Evolutionary conservation across 2,888 invertebrate species (phyloP).

Genomic region (Siphonodentalium dalli): DNA sequence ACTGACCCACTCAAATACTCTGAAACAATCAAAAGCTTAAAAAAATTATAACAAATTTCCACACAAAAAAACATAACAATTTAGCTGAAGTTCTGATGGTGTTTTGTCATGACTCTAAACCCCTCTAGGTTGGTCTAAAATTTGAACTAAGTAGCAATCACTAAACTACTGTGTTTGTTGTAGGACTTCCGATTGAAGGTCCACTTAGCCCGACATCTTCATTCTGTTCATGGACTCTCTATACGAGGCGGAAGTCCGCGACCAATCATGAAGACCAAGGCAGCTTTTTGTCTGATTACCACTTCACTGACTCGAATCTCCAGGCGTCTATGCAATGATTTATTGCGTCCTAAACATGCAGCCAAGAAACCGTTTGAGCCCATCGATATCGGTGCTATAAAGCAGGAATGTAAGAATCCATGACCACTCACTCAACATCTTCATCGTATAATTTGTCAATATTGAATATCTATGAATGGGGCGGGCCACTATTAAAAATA

Average conservation of each 20-base stretch:
- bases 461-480: no score
- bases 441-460: no score
- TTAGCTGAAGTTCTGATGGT: no score
- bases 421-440: no score
- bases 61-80: not conserved
- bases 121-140: no score
- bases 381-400: slow-evolving; percentile 74
- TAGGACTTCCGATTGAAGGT: slow-evolving; percentile 92
- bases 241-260: slow-evolving; percentile 80
- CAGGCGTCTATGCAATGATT: slow-evolving; percentile 82
- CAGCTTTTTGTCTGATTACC: slow-evolving; percentile 93
- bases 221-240: slow-evolving; percentile 84
- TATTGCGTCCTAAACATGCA: slow-evolving; percentile 80
- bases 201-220: slow-evolving; percentile 91
- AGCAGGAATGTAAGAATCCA: slow-evolving; percentile 81
- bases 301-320: slow-evolving; percentile 90
- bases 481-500: no score
- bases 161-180: slow-evolving; percentile 14
- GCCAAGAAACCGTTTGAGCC: slow-evolving; percentile 83
- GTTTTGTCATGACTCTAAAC: no score
- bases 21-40: no score
- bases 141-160: not conserved
- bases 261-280: slow-evolving; percentile 96
- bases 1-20: no score
- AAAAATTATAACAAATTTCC: not conserved